Conservation (phyloP, 2,797 vertebrate genomes). For the Brachyalestes nurse region DNA sequence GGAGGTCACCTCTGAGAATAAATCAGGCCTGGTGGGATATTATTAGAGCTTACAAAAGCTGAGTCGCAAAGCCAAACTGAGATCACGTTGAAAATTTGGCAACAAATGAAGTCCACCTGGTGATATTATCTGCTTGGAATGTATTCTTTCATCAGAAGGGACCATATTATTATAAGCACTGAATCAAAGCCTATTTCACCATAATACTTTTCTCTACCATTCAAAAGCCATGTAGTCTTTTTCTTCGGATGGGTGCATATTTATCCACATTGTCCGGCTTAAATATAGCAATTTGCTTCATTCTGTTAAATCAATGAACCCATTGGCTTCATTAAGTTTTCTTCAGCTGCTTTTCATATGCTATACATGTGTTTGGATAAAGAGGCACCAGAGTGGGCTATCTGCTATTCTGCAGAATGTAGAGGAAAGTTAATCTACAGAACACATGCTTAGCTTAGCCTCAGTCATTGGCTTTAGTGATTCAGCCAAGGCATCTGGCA, state of each 20-base stretch:
- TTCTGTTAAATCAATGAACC: neutral
- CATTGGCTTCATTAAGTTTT: neutral
- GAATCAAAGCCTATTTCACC: neutral
- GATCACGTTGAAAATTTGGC: conserved; percentile 21
- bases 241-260: neutral
- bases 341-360: neutral
- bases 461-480: neutral
- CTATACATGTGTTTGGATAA: neutral
- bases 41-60: conserved; percentile 58
- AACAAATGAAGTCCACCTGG: conserved; percentile 55
- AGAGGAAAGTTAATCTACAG: conserved; percentile 25
- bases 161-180: neutral
- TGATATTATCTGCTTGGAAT: conserved; percentile 35
- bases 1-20: conserved; percentile 60
- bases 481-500: conserved; percentile 32
- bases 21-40: conserved; percentile 49
- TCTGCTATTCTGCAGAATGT: conserved; percentile 19
- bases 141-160: neutral
- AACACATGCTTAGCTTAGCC: conserved; percentile 38
- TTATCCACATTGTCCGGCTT: neutral
- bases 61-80: conserved; percentile 10
- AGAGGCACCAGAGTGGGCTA: conserved; percentile 25
- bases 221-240: neutral
- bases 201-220: too few relatives aligned
- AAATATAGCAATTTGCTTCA: neutral